Conservation (phyloP, 2,888 invertebrate genomes). For the Agrochola circellaris region DNA sequence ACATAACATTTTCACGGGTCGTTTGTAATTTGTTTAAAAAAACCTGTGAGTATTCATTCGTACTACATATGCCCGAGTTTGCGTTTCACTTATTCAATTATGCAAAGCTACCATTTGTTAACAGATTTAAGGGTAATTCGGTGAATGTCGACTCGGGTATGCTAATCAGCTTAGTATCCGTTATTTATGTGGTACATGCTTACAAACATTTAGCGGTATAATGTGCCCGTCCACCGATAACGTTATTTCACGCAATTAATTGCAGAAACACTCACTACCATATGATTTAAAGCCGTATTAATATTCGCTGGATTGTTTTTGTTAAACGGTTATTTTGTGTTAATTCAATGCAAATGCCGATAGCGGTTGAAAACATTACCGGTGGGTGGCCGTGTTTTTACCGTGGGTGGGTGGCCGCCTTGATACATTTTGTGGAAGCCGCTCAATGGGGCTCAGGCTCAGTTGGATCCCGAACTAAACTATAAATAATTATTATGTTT, state of each 20-base stretch:
- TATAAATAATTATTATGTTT: constrained; percentile 43
- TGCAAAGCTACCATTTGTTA: constrained; percentile 90
- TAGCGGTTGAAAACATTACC: constrained; percentile 67
- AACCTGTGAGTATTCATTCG: constrained; percentile 67
- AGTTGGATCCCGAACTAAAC: constrained; percentile 21
- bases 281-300: constrained; percentile 85
- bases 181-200: constrained; percentile 87
- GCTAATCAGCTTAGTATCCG: constrained; percentile 88
- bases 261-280: constrained; percentile 84
- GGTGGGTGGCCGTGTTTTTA: constrained; percentile 54
- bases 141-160: constrained; percentile 86
- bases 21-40: constrained; percentile 69
- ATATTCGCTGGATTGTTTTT: constrained; percentile 80
- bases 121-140: constrained; percentile 89
- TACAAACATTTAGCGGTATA: constrained; percentile 82
- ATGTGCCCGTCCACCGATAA: constrained; percentile 82
- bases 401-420: too few relatives aligned
- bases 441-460: constrained; percentile 20
- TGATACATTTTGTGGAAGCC: constrained; percentile 50
- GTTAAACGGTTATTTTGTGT: constrained; percentile 84
- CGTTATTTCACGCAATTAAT: constrained; percentile 86
- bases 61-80: constrained; percentile 82
- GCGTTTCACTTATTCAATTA: constrained; percentile 86
- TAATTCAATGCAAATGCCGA: constrained; percentile 79
- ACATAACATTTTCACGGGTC: constrained; percentile 56